phyloP scores from a whole-genome alignment of 2,113 vertebrate species.

The Chloebia gouldiae region DNA sequence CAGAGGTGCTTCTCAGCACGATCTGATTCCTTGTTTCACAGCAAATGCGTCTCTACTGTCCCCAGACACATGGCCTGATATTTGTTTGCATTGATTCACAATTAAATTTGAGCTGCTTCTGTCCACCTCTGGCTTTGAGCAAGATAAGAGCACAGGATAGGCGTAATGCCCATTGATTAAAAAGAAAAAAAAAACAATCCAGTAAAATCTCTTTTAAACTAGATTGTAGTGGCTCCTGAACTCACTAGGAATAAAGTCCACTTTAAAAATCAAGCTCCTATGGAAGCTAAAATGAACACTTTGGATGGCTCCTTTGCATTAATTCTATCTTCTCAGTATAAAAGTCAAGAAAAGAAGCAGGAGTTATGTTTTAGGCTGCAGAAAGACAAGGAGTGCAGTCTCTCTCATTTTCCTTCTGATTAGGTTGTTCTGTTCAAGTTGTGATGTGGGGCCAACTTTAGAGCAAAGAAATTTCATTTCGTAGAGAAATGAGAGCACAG shows the following conservation, averaged over 20 bases:
- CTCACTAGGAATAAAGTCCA: neutral
- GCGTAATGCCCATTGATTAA: neutral
- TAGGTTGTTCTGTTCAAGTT: neutral
- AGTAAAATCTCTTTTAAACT: neutral
- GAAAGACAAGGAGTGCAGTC: neutral
- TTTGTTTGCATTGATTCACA: neutral
- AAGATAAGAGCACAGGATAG: neutral
- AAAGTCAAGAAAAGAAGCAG: neutral
- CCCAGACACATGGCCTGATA: neutral
- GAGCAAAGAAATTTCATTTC: neutral
- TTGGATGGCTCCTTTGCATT: neutral
- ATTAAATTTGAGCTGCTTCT: neutral
- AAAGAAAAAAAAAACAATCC: neutral
- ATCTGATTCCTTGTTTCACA: neutral
- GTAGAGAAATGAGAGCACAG: neutral
- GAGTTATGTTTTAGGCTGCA: neutral
- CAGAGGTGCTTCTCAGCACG: neutral
- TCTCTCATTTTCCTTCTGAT: neutral
- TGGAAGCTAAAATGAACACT: neutral
- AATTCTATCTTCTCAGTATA: neutral
- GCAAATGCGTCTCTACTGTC: neutral
- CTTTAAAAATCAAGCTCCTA: neutral
- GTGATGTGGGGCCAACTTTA: neutral
- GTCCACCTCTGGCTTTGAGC: neutral
- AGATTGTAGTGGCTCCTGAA: neutral